These are phyloP conservation scores for Rostratula benghalensis DNA, from an alignment of 2,113 vertebrate genomes.

Conservation along the genomic window DNA sequence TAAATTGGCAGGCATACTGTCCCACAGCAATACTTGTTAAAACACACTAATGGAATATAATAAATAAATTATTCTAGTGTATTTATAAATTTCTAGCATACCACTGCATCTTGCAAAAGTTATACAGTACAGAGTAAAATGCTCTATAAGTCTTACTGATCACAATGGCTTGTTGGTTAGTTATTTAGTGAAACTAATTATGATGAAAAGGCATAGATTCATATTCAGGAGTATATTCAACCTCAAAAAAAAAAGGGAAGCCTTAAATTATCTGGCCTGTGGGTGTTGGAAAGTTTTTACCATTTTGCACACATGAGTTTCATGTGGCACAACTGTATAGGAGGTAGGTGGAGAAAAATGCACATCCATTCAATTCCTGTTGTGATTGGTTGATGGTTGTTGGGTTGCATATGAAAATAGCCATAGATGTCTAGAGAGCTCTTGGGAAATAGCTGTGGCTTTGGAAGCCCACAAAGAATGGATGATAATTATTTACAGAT, in stretches of 20 bases:
- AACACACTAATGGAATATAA: conserved; percentile 80
- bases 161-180: neutral
- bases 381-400: neutral
- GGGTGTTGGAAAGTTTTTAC: neutral
- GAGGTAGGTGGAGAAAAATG: neutral
- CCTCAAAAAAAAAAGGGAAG: neutral
- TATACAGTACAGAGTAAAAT: neutral
- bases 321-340: neutral
- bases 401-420: neutral
- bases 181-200: neutral
- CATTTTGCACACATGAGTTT: neutral
- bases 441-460: neutral
- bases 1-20: conserved; percentile 81
- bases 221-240: neutral
- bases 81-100: conserved; percentile 44
- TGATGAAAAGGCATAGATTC: neutral
- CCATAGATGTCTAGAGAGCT: neutral
- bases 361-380: neutral
- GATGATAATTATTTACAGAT: neutral
- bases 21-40: conserved; percentile 80
- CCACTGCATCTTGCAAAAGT: neutral
- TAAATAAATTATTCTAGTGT: conserved; percentile 78
- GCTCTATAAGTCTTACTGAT: neutral
- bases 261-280: neutral
- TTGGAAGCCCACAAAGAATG: neutral